phyloP scores from a whole-genome alignment of 1,140 invertebrate genomes.

The Drosophila arawakana region DNA sequence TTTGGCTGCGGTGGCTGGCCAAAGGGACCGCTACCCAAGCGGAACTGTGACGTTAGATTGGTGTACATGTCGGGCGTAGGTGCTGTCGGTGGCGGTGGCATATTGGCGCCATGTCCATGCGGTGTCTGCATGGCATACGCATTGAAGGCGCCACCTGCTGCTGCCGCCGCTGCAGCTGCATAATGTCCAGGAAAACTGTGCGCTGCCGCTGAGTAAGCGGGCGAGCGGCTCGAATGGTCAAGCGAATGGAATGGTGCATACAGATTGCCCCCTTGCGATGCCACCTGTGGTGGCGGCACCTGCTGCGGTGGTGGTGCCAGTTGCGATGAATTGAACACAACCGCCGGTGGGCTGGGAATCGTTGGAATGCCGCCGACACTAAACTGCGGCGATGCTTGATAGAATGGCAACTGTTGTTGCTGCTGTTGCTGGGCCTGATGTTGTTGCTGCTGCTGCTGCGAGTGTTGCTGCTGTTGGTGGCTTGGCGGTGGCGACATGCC shows the following conservation, averaged over 20 bases:
- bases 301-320: conserved; percentile 87
- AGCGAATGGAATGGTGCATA: conserved; percentile 89
- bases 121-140: conserved; percentile 85
- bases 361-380: conserved; percentile 90
- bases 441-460: conserved; percentile 64
- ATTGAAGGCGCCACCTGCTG: conserved; percentile 86
- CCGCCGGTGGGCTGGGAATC: conserved; percentile 92
- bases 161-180: conserved; percentile 76
- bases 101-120: conserved; percentile 85
- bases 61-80: conserved; percentile 92
- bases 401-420: conserved; percentile 78
- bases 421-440: conserved; percentile 68
- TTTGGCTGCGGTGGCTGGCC: conserved; percentile 86
- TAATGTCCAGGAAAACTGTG: conserved; percentile 87
- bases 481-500: conserved; percentile 83
- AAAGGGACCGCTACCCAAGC: conserved; percentile 87
- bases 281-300: conserved; percentile 86
- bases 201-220: conserved; percentile 66
- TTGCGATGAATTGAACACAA: conserved; percentile 91
- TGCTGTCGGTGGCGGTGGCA: conserved; percentile 86
- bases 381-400: conserved; percentile 86
- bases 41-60: conserved; percentile 90
- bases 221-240: conserved; percentile 82
- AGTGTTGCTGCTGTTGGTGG: conserved; percentile 80
- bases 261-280: conserved; percentile 90